Base-by-base conservation (phyloP, 2,113 vertebrate species). In the Etheostoma spectabile region DNA sequence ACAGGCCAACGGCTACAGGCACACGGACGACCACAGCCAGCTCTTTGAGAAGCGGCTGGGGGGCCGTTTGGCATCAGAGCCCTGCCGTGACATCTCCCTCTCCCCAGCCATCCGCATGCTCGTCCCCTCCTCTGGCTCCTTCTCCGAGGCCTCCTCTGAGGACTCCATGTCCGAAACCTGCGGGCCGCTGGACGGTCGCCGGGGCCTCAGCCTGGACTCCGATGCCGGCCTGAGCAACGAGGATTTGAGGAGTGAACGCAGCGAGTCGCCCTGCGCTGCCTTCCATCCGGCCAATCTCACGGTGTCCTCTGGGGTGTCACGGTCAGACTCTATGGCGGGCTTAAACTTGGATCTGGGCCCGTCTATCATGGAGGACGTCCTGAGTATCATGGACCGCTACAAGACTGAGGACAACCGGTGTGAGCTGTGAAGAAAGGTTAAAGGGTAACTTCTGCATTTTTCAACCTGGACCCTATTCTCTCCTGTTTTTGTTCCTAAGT, bases 331-430 rank as follows among this genome's bases (percentile, higher is more conserved):
- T 3, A 68, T 96, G 57, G 79, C 69, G 2, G 92, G 89, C 1
- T 73, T 96, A 6, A 86, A 96, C 78, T 92, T 97, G 57, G 96
- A 96, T 51, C 91, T 96, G 73, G 96, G 95, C 6, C 96, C 96
- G 0, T 96, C 96, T 75, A 96, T 97, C 79, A 83, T 97, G 88
- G 95, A 96, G 35, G 95, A 97, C 4, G 94, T 96, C 42, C 88
- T 96, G 61, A 88, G 93, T 38, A 96, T 97, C 91, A 96, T 96
- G 96, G 96, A 96, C 77, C 94, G 93, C 68, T 96, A 96, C 91
- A 95, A 95, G 86, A 66, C 57, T 0, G 73, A 82, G 33, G 92
- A 94, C 53, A 48, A 94, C 77, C 90, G 88, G 80, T 95, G 92
- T 22, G 92, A 93, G 88, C 89, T 93, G 79, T 94, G 90, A 94